A percentile compares a stretch with the other conserved stretches of the same genome.
Conservation (phyloP, 2,797 vertebrate species). For the Galago senegalensis region DNA sequence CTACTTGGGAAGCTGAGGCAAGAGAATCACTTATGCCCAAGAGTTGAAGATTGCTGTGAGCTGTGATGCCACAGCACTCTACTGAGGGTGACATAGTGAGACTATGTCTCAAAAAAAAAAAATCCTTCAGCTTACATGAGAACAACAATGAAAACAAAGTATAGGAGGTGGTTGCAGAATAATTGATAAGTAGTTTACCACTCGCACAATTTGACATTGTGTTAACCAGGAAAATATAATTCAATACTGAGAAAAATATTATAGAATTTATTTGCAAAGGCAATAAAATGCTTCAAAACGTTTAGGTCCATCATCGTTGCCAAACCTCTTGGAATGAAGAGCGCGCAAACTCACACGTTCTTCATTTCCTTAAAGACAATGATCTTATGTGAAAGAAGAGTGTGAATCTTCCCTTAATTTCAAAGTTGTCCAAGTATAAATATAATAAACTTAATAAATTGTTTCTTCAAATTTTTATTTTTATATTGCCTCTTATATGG, state of each 20-base stretch:
- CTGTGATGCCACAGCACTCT: too few species aligned
- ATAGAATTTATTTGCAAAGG: conserved; percentile 1
- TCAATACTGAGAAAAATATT: neutral
- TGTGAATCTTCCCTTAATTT: neutral
- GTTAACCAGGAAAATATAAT: neutral
- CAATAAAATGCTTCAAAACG: neutral
- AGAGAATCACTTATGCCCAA: too few species aligned
- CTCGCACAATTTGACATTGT: neutral
- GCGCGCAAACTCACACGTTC: neutral
- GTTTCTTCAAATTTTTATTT: neutral
- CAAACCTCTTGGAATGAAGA: neutral
- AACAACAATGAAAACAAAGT: neutral
- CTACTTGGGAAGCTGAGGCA: too few species aligned
- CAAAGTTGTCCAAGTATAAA: neutral
- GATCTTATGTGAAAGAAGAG: neutral
- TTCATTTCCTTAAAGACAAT: neutral
- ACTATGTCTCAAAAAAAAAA: neutral
- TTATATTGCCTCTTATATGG: neutral
- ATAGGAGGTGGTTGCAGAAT: neutral
- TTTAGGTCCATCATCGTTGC: neutral
- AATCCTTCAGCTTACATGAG: neutral
- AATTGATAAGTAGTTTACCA: neutral
- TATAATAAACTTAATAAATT: neutral
- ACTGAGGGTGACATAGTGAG: too few species aligned
- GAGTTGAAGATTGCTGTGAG: too few species aligned